Evolutionary conservation across 2,113 vertebrate genomes (phyloP).

Genomic region (Cnemophilus loriae): DNA sequence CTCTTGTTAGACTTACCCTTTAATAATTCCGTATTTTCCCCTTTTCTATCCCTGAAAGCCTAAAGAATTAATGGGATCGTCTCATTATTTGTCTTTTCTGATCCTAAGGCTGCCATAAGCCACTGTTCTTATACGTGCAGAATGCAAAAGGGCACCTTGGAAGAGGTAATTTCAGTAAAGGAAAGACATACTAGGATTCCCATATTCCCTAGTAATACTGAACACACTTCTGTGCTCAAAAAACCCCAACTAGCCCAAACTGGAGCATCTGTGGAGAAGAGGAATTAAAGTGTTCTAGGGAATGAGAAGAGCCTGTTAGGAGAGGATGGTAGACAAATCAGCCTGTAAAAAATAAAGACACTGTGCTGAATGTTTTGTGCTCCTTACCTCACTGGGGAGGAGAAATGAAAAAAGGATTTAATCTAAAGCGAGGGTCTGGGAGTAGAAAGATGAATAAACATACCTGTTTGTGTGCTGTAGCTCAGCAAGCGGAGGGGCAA

Average conservation of each 20-base stretch:
- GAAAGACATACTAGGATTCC: not conserved
- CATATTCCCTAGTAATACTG: not conserved
- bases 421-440: not conserved
- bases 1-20: not conserved
- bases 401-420: not conserved
- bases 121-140: not conserved
- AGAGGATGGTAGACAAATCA: not conserved
- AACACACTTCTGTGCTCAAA: not conserved
- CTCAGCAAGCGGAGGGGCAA: not conserved
- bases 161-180: not conserved
- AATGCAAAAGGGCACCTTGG: not conserved
- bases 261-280: not conserved
- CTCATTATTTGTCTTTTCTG: not conserved
- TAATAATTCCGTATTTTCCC: not conserved
- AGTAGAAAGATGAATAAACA: not conserved
- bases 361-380: not conserved
- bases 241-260: not conserved
- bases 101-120: not conserved
- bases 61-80: not conserved
- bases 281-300: not conserved
- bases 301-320: not conserved
- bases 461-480: not conserved
- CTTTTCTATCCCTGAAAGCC: not conserved
- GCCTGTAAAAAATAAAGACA: not conserved
- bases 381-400: not conserved